These are phyloP conservation scores for Hoplostethus atlanticus DNA, from an alignment of 2,797 vertebrate species.

Conservation along the genomic window DNA sequence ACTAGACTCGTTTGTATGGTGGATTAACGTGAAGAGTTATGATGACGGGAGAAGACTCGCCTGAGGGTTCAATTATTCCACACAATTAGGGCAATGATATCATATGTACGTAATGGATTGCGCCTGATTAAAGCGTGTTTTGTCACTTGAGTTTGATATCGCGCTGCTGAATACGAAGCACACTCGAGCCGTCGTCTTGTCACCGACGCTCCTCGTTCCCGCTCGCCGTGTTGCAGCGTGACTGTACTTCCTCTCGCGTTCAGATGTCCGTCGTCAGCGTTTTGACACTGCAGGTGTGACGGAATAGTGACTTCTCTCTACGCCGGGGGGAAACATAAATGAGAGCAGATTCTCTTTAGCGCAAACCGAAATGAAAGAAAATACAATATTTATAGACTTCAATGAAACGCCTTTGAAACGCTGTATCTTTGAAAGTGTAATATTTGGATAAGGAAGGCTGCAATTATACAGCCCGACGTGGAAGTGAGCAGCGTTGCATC, in stretches of 20 bases:
- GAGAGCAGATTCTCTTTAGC: conserved; percentile 55
- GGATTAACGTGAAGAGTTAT: conserved; percentile 58
- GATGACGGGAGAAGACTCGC: conserved; percentile 33
- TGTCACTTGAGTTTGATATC: conserved; percentile 18
- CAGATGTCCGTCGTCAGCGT: conserved; percentile 56
- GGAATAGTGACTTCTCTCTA: conserved; percentile 33
- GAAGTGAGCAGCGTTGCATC: conserved; percentile 50
- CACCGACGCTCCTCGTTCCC: conserved; percentile 54
- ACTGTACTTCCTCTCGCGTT: conserved; percentile 51
- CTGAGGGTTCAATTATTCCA: conserved; percentile 56
- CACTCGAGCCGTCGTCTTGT: conserved; percentile 13
- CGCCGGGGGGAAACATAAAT: conserved; percentile 57
- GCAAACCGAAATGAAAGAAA: conserved; percentile 61
- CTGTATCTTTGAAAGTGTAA: conserved; percentile 57
- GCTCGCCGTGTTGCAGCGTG: conserved; percentile 18
- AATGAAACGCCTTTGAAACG: conserved; percentile 37
- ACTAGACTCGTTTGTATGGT: conserved; percentile 38
- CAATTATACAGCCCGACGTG: conserved; percentile 61
- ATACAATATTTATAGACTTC: conserved; percentile 35
- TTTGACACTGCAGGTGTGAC: conserved; percentile 66
- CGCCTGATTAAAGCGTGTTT: conserved; percentile 44
- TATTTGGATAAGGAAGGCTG: conserved; percentile 62
- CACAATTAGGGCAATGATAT: conserved; percentile 32
- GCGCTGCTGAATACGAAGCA: conserved; percentile 17
- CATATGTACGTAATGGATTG: conserved; percentile 31